Base-by-base conservation (phyloP, 2,888 invertebrate species). In the Drosophila histrio region DNA sequence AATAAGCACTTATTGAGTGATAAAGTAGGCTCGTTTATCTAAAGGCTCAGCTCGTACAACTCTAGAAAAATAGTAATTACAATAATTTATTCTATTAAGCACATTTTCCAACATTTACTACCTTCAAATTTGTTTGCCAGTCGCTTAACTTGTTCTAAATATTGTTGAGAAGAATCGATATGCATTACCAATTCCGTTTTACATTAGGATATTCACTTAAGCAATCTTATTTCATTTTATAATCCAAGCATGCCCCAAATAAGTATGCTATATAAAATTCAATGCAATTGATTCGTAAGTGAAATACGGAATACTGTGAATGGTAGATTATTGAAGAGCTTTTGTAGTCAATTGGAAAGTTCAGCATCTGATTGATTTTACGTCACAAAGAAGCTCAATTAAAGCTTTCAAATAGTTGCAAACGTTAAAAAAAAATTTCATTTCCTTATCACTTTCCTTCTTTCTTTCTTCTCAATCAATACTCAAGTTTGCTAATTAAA, bases 21-120 rank as follows among this genome's bases (percentile, higher is more conserved):
- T 77, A 72, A 77, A 74, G 72, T 61, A 32, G 57, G 21, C 43
- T 67, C 73, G 67, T 74, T 74, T 62, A 77, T 74, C 61, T 69
- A 34, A 32, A 38, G 15, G 17, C 53, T 39, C 21, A 28, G 15
- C 39, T 11, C 72, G 15, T 36, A 36, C n/a, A 49, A 71, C 43
- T 53, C 53, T 34, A n/a, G n/a, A 30, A 73, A 61, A 76, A 58
- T 72, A 58, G 73, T 77, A 74, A 74, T 74, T 74, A 74, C 77
- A 62, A 74, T 74, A 72, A 74, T 77, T 74, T 77, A 72, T 77
- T 77, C 67, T 47, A 74, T 62, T 77, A 74, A 66, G 73, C 52
- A 61, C 77, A 22, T 62, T 47, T 30, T 41, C 3, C 11, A 15
- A 49, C 72, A 15, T 21, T 32, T 54, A 26, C 22, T 15, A 26